Evolutionary conservation across 2,797 vertebrate species (phyloP), one percentile per base, ranked within the genome.

Genomic region (Gallinago nigripennis): DNA sequence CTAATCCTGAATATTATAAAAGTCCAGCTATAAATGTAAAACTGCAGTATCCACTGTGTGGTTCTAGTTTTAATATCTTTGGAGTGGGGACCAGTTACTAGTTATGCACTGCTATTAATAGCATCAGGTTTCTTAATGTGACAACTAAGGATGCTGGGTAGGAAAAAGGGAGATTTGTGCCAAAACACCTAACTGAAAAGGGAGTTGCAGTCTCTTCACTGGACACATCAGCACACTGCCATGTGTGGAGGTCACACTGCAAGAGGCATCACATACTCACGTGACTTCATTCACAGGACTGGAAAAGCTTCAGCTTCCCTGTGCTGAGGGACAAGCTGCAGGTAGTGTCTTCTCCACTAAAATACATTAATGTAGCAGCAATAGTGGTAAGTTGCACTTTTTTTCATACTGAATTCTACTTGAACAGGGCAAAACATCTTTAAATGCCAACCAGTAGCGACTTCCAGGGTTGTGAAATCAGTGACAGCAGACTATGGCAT

Each of bases 11-110:
- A 80, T 96, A 97, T 97, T 97, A 97, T 90, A 93, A 91, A 98
- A 98, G 97, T 98, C 95, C 95, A 93, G 98, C 98, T 98, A 98
- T 98, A 98, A 97, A 97, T 96, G 92, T 92, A 97, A 96, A 97
- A 96, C 95, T 88, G 80, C 94, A 94, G 94, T 95, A 94, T 94
- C 63, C 51, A 72, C 88, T 2, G 93, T 97, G 93, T 82, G 95
- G 92, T 95, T 95, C 93, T 94, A 96, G 92, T 93, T 92, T 95
- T 91, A 68, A 63, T 92, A 3, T 92, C 60, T 71, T 53, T 88
- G 88, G 87, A 25, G 18, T 90, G 92, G 94, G 91, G 28, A 57
- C 48, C 25, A 60, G 41, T 57, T 79, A 80, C 45, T 77, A 77
- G 63, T 65, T 79, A 50, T 27, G n/a, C 19, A 12, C 41, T 73